Conservation (phyloP, 2,888 invertebrate genomes). For the Hyposoter didymator region DNA sequence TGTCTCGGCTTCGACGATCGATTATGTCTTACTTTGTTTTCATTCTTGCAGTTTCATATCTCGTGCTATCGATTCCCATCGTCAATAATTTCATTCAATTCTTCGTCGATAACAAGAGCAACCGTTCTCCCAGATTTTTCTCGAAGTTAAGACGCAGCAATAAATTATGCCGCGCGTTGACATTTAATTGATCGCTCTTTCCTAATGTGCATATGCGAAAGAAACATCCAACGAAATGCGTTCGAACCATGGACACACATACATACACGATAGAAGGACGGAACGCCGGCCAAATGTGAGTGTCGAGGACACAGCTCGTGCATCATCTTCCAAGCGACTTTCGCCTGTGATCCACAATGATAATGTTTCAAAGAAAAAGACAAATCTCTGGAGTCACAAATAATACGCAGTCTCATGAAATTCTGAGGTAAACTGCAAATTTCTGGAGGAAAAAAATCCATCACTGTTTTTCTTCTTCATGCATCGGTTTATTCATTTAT, state of each 20-base stretch:
- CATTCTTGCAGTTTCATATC: constrained; percentile 30
- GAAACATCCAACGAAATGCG: no score
- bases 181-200: no score
- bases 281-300: constrained; percentile 74
- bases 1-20: background rate
- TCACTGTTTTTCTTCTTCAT: background rate
- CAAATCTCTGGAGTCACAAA: background rate
- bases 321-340: constrained; percentile 75
- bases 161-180: no score
- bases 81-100: background rate
- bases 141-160: no score
- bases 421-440: background rate
- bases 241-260: background rate
- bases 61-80: background rate
- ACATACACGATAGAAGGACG: constrained; percentile 10
- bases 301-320: constrained; percentile 76
- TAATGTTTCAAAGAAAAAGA: constrained; percentile 3
- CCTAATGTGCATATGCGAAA: no score
- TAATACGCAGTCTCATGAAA: background rate
- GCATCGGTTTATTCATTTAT: background rate
- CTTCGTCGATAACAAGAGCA: background rate
- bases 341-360: constrained; percentile 39
- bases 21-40: background rate
- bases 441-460: background rate
- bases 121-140: no score